A percentile compares a stretch with the other conserved stretches of the same genome.
phyloP scores from a whole-genome alignment of 2,113 vertebrate genomes.

The Pungitius pungitius region DNA sequence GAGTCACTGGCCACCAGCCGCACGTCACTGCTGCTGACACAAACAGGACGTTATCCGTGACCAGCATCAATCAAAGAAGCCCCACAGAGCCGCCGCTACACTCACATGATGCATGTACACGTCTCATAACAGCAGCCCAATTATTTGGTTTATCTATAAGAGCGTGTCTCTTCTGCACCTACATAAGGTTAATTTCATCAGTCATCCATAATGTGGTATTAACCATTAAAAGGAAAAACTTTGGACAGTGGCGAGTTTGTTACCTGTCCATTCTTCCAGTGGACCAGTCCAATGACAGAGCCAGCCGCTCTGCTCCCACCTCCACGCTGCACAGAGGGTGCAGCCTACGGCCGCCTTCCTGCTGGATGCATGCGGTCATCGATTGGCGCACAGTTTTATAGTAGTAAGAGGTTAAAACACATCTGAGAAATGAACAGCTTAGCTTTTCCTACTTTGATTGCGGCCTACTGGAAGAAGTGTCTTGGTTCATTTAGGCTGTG shows the following conservation, averaged over 20 bases:
- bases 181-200: background rate
- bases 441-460: background rate
- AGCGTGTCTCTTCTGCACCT: background rate
- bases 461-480: background rate
- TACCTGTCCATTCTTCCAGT: conserved; percentile 87
- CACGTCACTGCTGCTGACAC: conserved; percentile 77
- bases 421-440: background rate
- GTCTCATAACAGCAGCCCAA: background rate
- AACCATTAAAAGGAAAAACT: background rate
- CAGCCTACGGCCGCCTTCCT: conserved; percentile 82
- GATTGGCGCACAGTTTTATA: conserved; percentile 10
- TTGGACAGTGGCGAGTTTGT: conserved; percentile 9
- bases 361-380: conserved; percentile 73
- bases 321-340: conserved; percentile 75
- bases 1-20: conserved; percentile 92
- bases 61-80: background rate
- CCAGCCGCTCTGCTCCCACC: conserved; percentile 83
- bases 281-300: conserved; percentile 95
- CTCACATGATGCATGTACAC: too few species aligned
- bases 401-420: background rate
- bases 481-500: background rate
- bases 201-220: background rate
- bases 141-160: background rate
- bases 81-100: background rate
- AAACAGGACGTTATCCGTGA: background rate